Evolutionary conservation across 2,113 vertebrate species (phyloP), one percentile per base, ranked within the genome.

Genomic region (Hippocampus abdominalis): DNA sequence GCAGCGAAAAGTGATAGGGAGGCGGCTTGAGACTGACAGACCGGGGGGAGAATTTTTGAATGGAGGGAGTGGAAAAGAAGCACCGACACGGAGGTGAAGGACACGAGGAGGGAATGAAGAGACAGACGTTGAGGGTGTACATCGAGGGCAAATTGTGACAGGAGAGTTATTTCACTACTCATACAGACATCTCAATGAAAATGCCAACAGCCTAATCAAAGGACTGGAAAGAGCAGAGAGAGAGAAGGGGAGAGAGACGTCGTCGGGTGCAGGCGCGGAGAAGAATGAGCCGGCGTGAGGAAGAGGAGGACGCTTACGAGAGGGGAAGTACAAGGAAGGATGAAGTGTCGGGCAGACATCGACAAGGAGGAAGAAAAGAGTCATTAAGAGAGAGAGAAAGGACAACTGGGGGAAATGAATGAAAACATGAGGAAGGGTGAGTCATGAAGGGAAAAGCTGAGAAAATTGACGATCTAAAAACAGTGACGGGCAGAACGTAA

Each of bases 131-230:
- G 61, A 67, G 70, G 54, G 79, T 75, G 75, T 73, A 64, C 74
- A 87, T 63, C 73, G 77, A 78, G 76, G 76, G 76, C 81, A 79
- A 75, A 82, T 69, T 75, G 78, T 86, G 82, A 83, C 81, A 80
- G 81, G 53, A 73, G 71, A 88, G 84, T 86, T 89, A 87, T 89
- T 88, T 86, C 80, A 81, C 64, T 81, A 79, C 80, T 83, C 83
- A 83, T 87, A 83, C 73, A 85, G 85, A 90, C 80, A 85, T 87
- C 85, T 85, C 82, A 84, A 86, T 89, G 86, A 84, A 90, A 90
- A 90, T 89, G 88, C 87, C 87, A 88, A 82, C 84, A 82, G 84
- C 85, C 87, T 86, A 89, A 90, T 90, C 86, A 88, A 89, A 87
- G 77, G 75, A 86, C 74, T 81, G 39, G 10, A 88, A 89, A 90